These are phyloP conservation scores for Pedetes capensis DNA, from an alignment of 2,113 vertebrate species.

Conservation along the genomic window DNA sequence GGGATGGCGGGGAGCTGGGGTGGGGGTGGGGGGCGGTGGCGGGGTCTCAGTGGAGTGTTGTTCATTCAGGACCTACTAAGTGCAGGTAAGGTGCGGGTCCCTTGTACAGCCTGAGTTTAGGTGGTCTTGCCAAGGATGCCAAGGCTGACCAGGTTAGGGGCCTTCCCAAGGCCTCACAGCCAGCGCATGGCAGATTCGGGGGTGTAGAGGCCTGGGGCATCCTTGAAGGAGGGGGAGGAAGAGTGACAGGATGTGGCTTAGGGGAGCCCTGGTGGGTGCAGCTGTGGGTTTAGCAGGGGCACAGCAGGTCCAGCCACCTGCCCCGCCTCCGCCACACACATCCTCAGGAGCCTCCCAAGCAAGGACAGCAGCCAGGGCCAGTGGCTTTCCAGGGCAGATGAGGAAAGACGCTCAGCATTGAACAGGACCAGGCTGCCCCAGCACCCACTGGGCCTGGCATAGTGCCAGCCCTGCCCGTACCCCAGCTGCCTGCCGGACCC, in stretches of 20 bases:
- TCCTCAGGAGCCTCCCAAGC: background rate
- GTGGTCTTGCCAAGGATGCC: background rate
- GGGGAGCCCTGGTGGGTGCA: accelerated
- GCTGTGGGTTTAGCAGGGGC: background rate
- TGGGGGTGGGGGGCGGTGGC: no score
- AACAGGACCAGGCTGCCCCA: background rate
- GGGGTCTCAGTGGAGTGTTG: no score
- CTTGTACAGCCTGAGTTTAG: background rate
- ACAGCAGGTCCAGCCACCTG: accelerated
- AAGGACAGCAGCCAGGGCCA: background rate
- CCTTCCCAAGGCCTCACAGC: background rate
- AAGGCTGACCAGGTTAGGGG: background rate
- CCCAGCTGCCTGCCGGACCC: background rate
- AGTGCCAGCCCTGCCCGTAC: no score
- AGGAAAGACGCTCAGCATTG: accelerated
- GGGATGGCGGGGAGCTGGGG: no score
- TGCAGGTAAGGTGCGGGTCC: background rate
- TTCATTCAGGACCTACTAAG: background rate
- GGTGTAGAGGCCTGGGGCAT: background rate
- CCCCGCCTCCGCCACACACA: background rate
- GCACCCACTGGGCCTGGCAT: background rate
- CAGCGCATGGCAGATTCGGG: background rate
- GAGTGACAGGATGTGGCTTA: background rate
- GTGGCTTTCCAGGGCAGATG: no score
- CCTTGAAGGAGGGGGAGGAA: background rate